These are phyloP conservation scores for Lasiurus cinereus DNA, from an alignment of 2,113 vertebrate species.

Conservation along the genomic window DNA sequence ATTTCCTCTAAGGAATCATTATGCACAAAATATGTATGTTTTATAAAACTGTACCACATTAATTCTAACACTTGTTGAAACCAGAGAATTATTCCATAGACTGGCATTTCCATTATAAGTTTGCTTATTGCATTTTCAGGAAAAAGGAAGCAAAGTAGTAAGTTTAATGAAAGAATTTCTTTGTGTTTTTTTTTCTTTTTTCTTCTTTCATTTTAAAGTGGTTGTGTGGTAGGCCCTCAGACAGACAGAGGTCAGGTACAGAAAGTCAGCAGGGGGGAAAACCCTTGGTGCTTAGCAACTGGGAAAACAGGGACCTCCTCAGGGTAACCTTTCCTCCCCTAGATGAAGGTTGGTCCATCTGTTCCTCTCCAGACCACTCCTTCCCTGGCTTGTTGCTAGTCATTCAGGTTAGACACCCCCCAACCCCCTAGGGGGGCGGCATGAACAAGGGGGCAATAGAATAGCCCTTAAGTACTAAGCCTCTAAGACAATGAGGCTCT, in stretches of 20 bases:
- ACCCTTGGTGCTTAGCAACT: not conserved
- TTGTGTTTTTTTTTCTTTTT: not conserved
- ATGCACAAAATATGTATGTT: not conserved
- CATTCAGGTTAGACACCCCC: not conserved
- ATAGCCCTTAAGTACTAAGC: not conserved
- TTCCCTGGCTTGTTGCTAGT: not conserved
- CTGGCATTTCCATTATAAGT: not conserved
- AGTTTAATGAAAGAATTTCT: slow-evolving; percentile 16
- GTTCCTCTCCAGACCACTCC: not conserved
- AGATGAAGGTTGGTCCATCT: not conserved
- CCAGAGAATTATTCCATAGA: not conserved
- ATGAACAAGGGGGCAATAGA: not conserved
- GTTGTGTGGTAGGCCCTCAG: not conserved
- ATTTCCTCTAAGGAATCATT: not conserved
- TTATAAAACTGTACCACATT: not conserved
- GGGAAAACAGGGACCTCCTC: not conserved
- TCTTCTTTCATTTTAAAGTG: slow-evolving; percentile 33
- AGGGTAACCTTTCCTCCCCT: not conserved
- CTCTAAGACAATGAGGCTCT: not conserved
- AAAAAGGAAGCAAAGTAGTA: not conserved
- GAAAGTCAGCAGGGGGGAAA: not conserved
- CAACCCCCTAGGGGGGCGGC: no score
- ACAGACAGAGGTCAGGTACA: not conserved
- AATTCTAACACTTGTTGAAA: slow-evolving; percentile 1
- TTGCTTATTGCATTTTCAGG: slow-evolving; percentile 29